Evolutionary conservation across 1,140 invertebrate species (phyloP).

Genomic region (Acyrthosiphon pisum): DNA sequence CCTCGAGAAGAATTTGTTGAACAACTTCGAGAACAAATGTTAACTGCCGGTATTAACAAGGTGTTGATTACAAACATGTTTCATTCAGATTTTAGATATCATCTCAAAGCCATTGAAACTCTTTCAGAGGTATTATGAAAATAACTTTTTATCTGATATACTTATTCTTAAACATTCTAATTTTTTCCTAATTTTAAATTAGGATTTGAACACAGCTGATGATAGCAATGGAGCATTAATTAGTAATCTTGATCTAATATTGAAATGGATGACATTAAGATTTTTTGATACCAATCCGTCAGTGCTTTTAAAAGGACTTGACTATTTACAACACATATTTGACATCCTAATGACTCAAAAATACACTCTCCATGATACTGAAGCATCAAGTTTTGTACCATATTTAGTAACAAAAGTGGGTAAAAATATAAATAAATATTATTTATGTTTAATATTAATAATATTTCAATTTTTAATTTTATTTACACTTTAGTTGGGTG

Average conservation of each 20-base stretch:
- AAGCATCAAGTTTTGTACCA: conserved; percentile 93
- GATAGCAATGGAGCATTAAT: conserved; percentile 80
- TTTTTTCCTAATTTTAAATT: background rate
- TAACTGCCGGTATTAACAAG: conserved; percentile 83
- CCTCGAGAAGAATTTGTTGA: conserved; percentile 94
- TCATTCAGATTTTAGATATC: conserved; percentile 94
- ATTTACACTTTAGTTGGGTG: conserved; percentile 76
- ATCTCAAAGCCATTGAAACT: conserved; percentile 93
- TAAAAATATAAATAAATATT: background rate
- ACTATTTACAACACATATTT: conserved; percentile 88
- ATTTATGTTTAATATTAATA: background rate
- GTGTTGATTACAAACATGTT: conserved; percentile 90
- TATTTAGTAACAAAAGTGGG: conserved; percentile 88
- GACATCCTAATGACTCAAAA: conserved; percentile 78
- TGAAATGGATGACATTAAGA: conserved; percentile 94
- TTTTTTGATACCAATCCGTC: conserved; percentile 99
- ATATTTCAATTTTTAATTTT: conserved; percentile 26
- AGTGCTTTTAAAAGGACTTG: conserved; percentile 91
- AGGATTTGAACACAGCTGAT: conserved; percentile 64
- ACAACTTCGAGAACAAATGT: conserved; percentile 90
- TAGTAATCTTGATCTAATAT: conserved; percentile 90
- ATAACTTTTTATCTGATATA: background rate
- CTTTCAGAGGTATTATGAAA: conserved; percentile 73
- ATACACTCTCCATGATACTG: conserved; percentile 87
- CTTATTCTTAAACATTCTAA: background rate